phyloP scores from a whole-genome alignment of 2,888 invertebrate genomes.

The Heterodera filipjevi region DNA sequence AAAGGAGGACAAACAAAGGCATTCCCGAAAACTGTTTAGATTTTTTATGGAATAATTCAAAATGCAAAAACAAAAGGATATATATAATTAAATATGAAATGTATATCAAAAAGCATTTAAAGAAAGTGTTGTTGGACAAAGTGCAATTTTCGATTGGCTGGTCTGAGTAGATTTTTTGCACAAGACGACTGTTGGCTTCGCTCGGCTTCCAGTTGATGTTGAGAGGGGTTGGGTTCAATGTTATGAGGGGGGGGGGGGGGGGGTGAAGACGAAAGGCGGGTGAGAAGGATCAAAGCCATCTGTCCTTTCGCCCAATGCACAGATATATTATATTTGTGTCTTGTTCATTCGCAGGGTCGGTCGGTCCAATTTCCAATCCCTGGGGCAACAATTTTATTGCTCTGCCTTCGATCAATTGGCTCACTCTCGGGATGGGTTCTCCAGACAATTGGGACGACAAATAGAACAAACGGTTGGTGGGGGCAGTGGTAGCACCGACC shows the following conservation, averaged over 20 bases:
- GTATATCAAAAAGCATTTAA: too few relatives aligned
- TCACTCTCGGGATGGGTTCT: background rate
- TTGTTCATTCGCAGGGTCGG: background rate
- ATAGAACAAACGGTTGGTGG: background rate
- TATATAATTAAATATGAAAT: too few relatives aligned
- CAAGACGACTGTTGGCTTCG: background rate
- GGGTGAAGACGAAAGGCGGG: background rate
- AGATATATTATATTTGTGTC: background rate
- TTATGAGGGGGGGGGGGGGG: background rate
- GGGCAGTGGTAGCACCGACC: background rate
- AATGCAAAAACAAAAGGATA: too few relatives aligned
- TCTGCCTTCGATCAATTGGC: background rate
- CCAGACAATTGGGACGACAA: background rate
- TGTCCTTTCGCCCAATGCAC: background rate
- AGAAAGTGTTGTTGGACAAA: background rate
- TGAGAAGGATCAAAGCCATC: background rate
- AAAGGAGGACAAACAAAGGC: too few relatives aligned
- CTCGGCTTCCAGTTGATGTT: background rate
- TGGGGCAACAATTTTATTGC: constrained; percentile 5
- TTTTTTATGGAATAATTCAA: too few relatives aligned
- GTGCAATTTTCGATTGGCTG: background rate
- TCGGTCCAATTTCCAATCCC: background rate
- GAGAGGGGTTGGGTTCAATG: background rate
- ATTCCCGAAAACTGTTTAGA: too few relatives aligned
- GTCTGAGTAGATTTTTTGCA: background rate